Conservation (phyloP, 2,888 invertebrate genomes). For the Sphinx pinastri region DNA sequence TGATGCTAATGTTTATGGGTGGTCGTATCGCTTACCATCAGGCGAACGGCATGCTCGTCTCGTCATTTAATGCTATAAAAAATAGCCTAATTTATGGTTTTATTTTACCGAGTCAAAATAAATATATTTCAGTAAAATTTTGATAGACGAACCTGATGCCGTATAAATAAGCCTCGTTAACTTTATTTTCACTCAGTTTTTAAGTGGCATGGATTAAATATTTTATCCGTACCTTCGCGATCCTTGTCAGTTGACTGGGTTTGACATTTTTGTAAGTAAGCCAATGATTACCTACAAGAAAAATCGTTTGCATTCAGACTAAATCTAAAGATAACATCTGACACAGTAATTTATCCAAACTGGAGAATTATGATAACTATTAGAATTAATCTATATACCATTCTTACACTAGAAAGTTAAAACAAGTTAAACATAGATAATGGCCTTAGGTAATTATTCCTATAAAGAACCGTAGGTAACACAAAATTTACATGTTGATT, state of each 20-base stretch:
- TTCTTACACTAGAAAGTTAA: too few relatives aligned
- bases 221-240: constrained; percentile 19
- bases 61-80: too few relatives aligned
- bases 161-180: not conserved
- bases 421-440: too few relatives aligned
- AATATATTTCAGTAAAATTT: not conserved
- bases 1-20: too few relatives aligned
- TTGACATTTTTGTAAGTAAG: constrained; percentile 16
- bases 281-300: not conserved
- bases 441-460: too few relatives aligned
- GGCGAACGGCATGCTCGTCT: too few relatives aligned
- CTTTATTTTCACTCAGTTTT: constrained; percentile 5
- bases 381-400: not conserved
- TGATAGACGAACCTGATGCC: not conserved
- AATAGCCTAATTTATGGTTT: too few relatives aligned
- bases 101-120: too few relatives aligned
- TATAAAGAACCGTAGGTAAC: too few relatives aligned
- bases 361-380: not conserved
- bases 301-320: not conserved
- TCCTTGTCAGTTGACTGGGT: constrained; percentile 5
- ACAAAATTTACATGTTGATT: too few relatives aligned
- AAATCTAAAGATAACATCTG: constrained; percentile 1
- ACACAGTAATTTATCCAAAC: not conserved
- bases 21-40: too few relatives aligned
- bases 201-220: constrained; percentile 12